phyloP scores from a whole-genome alignment of 1,140 invertebrate species.

The Acromyrmex echinatior region DNA sequence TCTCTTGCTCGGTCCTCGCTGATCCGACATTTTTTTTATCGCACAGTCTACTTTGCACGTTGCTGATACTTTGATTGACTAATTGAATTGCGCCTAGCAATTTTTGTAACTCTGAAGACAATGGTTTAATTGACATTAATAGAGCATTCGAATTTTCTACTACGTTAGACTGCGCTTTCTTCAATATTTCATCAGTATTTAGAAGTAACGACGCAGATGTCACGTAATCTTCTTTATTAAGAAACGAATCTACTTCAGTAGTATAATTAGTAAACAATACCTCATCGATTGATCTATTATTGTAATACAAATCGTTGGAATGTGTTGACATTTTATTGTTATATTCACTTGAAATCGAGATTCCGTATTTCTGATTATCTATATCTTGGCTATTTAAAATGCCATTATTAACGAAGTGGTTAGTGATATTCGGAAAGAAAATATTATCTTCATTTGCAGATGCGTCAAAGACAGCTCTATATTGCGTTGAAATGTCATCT shows the following conservation, averaged over 20 bases:
- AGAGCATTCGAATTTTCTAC: not conserved
- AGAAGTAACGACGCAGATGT: not conserved
- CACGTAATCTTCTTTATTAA: not conserved
- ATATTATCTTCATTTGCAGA: not conserved
- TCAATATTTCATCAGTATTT: not conserved
- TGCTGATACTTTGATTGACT: constrained; percentile 27
- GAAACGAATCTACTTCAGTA: not conserved
- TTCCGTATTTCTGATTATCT: not conserved
- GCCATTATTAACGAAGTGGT: not conserved
- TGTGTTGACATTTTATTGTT: not conserved
- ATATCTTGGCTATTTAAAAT: constrained; percentile 7
- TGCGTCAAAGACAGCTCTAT: not conserved
- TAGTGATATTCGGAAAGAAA: not conserved
- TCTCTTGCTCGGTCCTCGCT: not conserved
- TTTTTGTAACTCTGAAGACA: constrained; percentile 15
- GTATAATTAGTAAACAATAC: not conserved
- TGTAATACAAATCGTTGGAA: not conserved
- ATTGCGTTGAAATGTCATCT: not conserved
- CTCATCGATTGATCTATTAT: constrained; percentile 12
- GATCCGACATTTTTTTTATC: constrained; percentile 26
- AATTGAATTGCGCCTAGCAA: constrained; percentile 36
- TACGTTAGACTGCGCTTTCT: constrained; percentile 2
- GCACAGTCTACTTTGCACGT: constrained; percentile 37
- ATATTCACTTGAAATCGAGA: not conserved
- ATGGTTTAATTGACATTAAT: constrained; percentile 36